phyloP scores from a whole-genome alignment of 2,113 vertebrate genomes.

The Laticauda laticaudata region DNA sequence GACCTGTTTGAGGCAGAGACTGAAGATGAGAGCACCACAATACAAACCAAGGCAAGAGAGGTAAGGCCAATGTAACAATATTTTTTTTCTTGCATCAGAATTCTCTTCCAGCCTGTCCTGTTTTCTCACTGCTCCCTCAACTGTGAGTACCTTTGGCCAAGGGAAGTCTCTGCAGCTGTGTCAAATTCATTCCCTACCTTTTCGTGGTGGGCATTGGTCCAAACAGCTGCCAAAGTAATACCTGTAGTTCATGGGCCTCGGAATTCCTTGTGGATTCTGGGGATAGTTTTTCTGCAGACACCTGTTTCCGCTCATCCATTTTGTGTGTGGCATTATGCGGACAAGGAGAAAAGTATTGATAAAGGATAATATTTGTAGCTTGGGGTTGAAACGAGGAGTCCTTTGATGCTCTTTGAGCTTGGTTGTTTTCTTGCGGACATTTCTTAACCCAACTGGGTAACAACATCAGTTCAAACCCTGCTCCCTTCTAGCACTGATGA shows the following conservation, averaged over 20 bases:
- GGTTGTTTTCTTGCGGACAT: no score
- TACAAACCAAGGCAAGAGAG: neutral
- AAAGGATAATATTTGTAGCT: neutral
- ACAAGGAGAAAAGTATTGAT: neutral
- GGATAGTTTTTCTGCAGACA: conserved; percentile 53
- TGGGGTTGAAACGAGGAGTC: no score
- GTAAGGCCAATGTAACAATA: no score
- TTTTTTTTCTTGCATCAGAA: no score
- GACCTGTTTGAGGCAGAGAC: conserved; percentile 86
- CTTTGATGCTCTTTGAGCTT: no score
- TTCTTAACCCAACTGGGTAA: no score
- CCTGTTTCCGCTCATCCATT: fast-evolving
- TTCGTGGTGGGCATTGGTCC: conserved; percentile 41
- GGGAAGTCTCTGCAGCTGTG: conserved; percentile 33
- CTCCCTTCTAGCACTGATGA: no score
- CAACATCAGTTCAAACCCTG: no score
- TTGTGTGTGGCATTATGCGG: no score
- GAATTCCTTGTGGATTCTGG: neutral
- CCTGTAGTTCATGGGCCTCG: conserved; percentile 39
- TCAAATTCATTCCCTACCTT: conserved; percentile 51
- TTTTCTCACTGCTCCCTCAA: neutral
- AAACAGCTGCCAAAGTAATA: conserved; percentile 53
- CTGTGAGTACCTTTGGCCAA: neutral
- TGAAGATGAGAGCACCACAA: conserved; percentile 35
- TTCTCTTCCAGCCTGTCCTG: fast-evolving